Base-by-base conservation (phyloP, 1,140 invertebrate genomes). In the Protaetia brevitarsis region DNA sequence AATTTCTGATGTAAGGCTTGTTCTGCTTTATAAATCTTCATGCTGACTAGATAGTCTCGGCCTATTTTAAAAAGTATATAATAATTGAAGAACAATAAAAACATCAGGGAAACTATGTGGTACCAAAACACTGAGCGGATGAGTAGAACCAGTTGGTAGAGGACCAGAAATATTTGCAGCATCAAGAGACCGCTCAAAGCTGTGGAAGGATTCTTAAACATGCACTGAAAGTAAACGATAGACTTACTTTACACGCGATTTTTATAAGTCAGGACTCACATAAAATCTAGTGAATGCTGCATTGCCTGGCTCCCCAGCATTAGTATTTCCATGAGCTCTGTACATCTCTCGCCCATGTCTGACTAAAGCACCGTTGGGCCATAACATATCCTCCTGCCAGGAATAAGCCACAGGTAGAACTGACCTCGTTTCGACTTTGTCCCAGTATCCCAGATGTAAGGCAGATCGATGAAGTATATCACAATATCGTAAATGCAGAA, bases 401-500 rank as follows among this genome's bases (percentile, higher is more conserved):
- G 82, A 16, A 87, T 82, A 76, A 86, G 85, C 71, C 71, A 82
- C 76, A 83, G 85, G 67, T 84, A 83, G 70, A 27, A 72, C 67
- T 36, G 74, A 72, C 5, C 75, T 58, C 3, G 77, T 75, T 73
- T 91, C 88, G 58, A 94, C 79, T 75, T 86, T 87, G 45, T 85
- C 83, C 94, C 94, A 98, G 68, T 85, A 84, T 7, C 96, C 96
- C 10, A 98, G 83, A 80, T 98, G 96, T 19, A 94, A 78, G 0
- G 95, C 90, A 64, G 93, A 89, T 74, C 91, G 83, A 75, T 98
- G 96, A 30, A 97, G 80, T 11, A 91, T 87, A 80, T 98, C 95
- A 72, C 92, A 90, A 75, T 96, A 94, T 68, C 87, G 83, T 51
- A 84, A 81, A 0, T 83, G 80, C 58, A 87, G 78, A 57, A 91